These are phyloP conservation scores for Apamea sordens DNA, from an alignment of 2,888 invertebrate genomes.

Conservation along the genomic window DNA sequence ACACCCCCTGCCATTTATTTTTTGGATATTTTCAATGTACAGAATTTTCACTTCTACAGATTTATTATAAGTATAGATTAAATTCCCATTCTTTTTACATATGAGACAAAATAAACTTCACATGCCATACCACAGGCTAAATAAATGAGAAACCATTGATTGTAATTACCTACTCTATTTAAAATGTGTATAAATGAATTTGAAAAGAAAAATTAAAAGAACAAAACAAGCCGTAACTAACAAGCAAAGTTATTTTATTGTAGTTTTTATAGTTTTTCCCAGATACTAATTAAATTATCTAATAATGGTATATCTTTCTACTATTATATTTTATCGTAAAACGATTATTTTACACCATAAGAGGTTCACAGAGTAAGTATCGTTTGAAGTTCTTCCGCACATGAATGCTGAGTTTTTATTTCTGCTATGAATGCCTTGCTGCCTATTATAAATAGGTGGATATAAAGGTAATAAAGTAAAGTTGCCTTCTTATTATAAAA, in stretches of 20 bases:
- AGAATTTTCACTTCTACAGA: too few species aligned
- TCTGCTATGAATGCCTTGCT: constrained; percentile 4
- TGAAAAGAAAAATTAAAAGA: constrained; percentile 1
- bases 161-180: too few species aligned
- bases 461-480: constrained; percentile 17
- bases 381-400: constrained; percentile 3
- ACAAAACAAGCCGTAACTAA: constrained; percentile 24
- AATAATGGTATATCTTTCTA: constrained; percentile 1
- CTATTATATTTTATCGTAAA: constrained; percentile 15
- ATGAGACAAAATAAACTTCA: too few species aligned
- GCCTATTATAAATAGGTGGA: not conserved
- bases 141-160: too few species aligned
- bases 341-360: constrained; percentile 28
- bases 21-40: too few species aligned
- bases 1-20: too few species aligned
- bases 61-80: too few species aligned
- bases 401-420: constrained; percentile 15
- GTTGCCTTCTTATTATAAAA: not conserved
- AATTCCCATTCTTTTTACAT: too few species aligned
- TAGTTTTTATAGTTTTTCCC: constrained; percentile 22
- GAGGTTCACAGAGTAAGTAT: not conserved
- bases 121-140: too few species aligned
- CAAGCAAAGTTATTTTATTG: constrained; percentile 29
- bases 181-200: too few species aligned
- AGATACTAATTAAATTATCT: constrained; percentile 25